A percentile compares a stretch with the other conserved stretches of the same genome.
phyloP scores from a whole-genome alignment of 2,113 vertebrate species.

The Rhinichthys klamathensis region DNA sequence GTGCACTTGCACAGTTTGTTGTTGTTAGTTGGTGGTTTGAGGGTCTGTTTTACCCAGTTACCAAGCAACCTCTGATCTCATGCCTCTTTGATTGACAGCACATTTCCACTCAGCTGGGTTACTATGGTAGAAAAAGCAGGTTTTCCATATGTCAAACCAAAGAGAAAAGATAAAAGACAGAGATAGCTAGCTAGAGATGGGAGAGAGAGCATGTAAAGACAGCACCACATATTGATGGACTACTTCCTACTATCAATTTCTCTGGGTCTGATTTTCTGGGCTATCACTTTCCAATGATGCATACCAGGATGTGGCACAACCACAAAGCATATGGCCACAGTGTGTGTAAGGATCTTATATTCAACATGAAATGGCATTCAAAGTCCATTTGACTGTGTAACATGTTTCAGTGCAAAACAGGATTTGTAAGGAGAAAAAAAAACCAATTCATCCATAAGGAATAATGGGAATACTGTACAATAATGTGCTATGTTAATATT shows the following conservation, averaged over 20 bases:
- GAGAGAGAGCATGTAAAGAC: neutral
- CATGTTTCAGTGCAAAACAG: neutral
- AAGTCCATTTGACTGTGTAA: neutral
- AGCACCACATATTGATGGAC: slow-evolving; percentile 16
- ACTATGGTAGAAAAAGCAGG: neutral
- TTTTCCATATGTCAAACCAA: slow-evolving; percentile 28
- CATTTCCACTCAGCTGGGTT: slow-evolving; percentile 1
- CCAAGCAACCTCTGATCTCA: slow-evolving; percentile 29
- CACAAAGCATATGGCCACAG: slow-evolving; percentile 24
- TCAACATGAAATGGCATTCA: neutral
- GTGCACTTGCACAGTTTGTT: slow-evolving; percentile 29
- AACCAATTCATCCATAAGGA: neutral
- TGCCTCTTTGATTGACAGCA: slow-evolving; percentile 31
- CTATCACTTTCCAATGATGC: slow-evolving; percentile 5
- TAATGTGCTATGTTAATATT: neutral
- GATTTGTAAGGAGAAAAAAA: neutral
- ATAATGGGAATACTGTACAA: neutral
- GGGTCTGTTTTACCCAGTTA: slow-evolving; percentile 20
- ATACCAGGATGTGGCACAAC: slow-evolving; percentile 9
- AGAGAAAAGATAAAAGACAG: neutral
- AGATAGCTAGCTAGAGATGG: neutral
- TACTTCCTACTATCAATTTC: slow-evolving; percentile 8
- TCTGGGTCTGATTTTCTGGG: slow-evolving; percentile 20
- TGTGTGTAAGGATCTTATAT: neutral
- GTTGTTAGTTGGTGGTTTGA: slow-evolving; percentile 34